Conservation (phyloP, 2,888 invertebrate species). For the Leucophenga maculata region DNA sequence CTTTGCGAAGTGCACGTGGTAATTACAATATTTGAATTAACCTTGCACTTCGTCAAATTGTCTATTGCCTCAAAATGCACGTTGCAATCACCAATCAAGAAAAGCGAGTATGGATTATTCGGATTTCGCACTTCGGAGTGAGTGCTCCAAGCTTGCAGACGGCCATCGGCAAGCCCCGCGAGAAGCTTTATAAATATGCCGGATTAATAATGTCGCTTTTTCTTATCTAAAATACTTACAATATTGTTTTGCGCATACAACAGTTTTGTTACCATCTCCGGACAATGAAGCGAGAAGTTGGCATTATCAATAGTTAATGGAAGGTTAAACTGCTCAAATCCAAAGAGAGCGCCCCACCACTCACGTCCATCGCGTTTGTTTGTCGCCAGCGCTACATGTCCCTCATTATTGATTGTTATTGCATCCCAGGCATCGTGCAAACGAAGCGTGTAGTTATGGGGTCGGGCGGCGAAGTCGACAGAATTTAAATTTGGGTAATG, state of each 20-base stretch:
- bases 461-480: slow-evolving; percentile 65
- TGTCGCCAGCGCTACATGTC: slow-evolving; percentile 59
- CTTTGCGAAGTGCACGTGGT: slow-evolving; percentile 64
- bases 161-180: slow-evolving; percentile 60
- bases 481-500: slow-evolving; percentile 71
- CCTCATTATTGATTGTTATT: slow-evolving; percentile 55
- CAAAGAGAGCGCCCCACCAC: slow-evolving; percentile 69
- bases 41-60: slow-evolving; percentile 59
- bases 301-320: slow-evolving; percentile 50
- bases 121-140: slow-evolving; percentile 60
- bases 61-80: slow-evolving; percentile 66
- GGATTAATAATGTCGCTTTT: not conserved
- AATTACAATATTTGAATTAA: slow-evolving; percentile 53
- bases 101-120: slow-evolving; percentile 62
- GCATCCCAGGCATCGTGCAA: slow-evolving; percentile 68
- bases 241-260: slow-evolving; percentile 63
- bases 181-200: slow-evolving; percentile 49
- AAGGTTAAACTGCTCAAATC: slow-evolving; percentile 54
- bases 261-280: slow-evolving; percentile 62
- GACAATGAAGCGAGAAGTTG: slow-evolving; percentile 60
- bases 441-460: slow-evolving; percentile 59
- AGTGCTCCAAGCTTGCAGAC: slow-evolving; percentile 70
- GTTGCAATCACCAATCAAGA: slow-evolving; percentile 61
- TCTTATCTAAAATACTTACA: slow-evolving; percentile 42
- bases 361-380: slow-evolving; percentile 65